Conservation (phyloP, 1,140 invertebrate genomes). For the Orchesella cincta region DNA sequence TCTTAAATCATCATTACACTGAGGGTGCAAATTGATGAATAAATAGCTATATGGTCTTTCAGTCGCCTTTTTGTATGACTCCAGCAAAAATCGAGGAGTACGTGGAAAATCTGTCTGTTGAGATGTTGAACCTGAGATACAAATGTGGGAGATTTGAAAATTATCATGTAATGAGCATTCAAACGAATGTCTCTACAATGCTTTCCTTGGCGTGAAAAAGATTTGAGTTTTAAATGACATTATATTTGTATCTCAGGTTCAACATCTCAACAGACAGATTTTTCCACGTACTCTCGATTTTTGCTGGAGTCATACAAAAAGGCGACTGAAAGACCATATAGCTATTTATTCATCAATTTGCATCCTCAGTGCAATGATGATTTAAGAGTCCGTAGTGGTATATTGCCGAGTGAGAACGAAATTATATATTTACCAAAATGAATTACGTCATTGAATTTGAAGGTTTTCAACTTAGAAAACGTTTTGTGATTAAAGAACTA, state of each 20-base stretch:
- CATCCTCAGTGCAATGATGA: slow-evolving; percentile 35
- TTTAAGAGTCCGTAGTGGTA: slow-evolving; percentile 7
- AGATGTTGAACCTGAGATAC: slow-evolving; percentile 35
- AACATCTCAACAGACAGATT: slow-evolving; percentile 22
- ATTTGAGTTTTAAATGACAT: slow-evolving; percentile 30
- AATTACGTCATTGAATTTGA: not conserved
- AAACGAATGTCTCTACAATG: slow-evolving; percentile 32
- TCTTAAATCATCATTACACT: slow-evolving; percentile 32
- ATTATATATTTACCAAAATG: slow-evolving; percentile 28
- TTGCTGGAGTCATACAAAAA: slow-evolving; percentile 32
- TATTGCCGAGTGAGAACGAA: slow-evolving; percentile 25
- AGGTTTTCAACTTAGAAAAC: not conserved
- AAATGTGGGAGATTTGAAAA: slow-evolving; percentile 37
- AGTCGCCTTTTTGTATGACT: slow-evolving; percentile 37
- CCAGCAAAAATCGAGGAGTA: not conserved
- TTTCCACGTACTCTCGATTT: slow-evolving; percentile 9
- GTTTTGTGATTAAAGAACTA: slow-evolving; percentile 2
- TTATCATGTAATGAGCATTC: slow-evolving; percentile 27
- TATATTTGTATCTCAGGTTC: slow-evolving; percentile 33
- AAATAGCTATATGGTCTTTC: slow-evolving; percentile 26
- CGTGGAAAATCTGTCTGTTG: slow-evolving; percentile 27
- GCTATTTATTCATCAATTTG: slow-evolving; percentile 33
- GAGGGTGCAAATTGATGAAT: slow-evolving; percentile 35
- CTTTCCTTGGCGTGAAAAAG: slow-evolving; percentile 33
- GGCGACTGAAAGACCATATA: slow-evolving; percentile 29